Evolutionary conservation across 2,113 vertebrate species (phyloP).

Genomic region (Tilapia sparmanii): DNA sequence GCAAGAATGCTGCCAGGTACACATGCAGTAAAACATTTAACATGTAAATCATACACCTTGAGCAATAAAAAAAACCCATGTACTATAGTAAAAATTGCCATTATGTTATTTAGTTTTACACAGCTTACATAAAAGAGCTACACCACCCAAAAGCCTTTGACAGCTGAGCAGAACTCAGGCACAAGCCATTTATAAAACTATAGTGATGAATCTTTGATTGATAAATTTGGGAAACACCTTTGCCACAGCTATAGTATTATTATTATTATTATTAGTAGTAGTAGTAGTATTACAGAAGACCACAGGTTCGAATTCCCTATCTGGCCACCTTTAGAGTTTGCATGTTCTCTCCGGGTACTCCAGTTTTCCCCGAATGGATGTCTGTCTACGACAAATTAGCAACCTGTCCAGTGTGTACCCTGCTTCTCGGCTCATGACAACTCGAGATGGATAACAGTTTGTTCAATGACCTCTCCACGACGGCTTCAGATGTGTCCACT

Average conservation of each 20-base stretch:
- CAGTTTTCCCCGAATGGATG: rapidly evolving
- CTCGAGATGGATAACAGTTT: not conserved
- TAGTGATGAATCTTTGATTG: not conserved
- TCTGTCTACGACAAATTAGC: not conserved
- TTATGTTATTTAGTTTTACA: not conserved
- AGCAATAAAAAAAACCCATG: conserved; percentile 26
- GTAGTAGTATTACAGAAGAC: not conserved
- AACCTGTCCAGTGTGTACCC: not conserved
- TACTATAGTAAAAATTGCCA: not conserved
- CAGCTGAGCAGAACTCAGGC: not conserved
- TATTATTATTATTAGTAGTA: not conserved
- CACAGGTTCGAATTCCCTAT: not conserved
- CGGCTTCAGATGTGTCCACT: not conserved
- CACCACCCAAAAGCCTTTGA: not conserved
- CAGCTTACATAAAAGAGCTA: not conserved
- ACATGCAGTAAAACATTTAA: not conserved
- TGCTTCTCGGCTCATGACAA: not conserved
- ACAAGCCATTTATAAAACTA: conserved; percentile 1
- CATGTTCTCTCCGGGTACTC: not conserved
- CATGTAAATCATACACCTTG: conserved; percentile 8
- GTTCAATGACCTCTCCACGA: not conserved
- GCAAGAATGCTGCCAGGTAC: not conserved
- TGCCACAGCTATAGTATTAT: not conserved
- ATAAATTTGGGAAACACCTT: not conserved
- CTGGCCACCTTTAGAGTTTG: not conserved